Conservation (phyloP, 2,888 invertebrate genomes). For the Lepeophtheirus nordmannii region DNA sequence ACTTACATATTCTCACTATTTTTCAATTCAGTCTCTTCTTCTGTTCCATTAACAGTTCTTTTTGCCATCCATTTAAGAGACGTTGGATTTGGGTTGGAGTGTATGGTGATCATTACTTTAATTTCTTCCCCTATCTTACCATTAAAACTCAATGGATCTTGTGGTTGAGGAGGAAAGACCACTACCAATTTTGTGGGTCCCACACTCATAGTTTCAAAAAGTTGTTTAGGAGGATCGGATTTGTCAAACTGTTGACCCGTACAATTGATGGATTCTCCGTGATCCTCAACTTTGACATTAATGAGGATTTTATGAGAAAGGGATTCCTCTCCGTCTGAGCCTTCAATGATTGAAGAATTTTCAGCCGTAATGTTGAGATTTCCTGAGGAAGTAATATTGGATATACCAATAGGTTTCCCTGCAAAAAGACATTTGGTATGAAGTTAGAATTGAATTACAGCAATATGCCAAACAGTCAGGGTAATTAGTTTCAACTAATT, state of each 20-base stretch:
- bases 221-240: not conserved
- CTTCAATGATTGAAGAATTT: not conserved
- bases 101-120: not conserved
- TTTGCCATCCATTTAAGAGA: conserved; percentile 1
- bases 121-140: not conserved
- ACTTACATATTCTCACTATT: not conserved
- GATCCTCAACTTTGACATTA: not conserved
- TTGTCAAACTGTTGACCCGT: not conserved
- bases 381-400: not conserved
- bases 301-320: not conserved
- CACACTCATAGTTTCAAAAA: not conserved
- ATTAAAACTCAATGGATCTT: not conserved
- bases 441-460: too few relatives aligned
- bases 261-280: not conserved
- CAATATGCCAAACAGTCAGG: too few relatives aligned
- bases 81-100: not conserved
- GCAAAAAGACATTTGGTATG: not conserved
- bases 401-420: not conserved
- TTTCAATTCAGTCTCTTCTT: not conserved
- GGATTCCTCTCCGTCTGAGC: not conserved
- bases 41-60: not conserved
- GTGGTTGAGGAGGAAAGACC: not conserved
- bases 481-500: too few relatives aligned
- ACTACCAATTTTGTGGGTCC: not conserved
- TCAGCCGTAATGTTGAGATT: not conserved